Percentiles rank a stretch among this genome's conserved stretches.
Conservation (phyloP, 2,888 invertebrate species). For the Hyposoter didymator region DNA sequence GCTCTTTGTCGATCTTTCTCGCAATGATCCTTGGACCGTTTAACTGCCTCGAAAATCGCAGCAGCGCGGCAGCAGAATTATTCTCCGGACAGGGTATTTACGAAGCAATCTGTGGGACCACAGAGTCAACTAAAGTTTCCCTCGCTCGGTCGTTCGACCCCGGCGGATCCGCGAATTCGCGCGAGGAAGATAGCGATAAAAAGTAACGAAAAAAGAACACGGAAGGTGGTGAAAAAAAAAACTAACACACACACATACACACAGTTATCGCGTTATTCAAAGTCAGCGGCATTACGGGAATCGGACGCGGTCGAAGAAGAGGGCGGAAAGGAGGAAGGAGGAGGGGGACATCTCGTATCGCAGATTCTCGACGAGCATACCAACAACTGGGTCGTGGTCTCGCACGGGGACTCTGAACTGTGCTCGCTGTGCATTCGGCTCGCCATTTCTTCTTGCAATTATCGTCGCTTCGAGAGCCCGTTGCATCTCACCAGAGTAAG, state of each 20-base stretch:
- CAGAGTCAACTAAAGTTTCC: slow-evolving; percentile 30
- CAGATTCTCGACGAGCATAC: slow-evolving; percentile 59
- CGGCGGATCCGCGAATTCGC: not conserved
- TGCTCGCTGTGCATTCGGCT: slow-evolving; percentile 58
- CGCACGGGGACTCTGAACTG: slow-evolving; percentile 52
- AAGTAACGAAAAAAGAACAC: not conserved
- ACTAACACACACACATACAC: not conserved
- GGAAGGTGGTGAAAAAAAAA: not conserved
- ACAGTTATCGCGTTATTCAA: slow-evolving; percentile 57
- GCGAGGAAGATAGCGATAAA: slow-evolving; percentile 3
- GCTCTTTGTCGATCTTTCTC: slow-evolving; percentile 4
- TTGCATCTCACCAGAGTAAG: slow-evolving; percentile 29
- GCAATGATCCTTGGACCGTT: slow-evolving; percentile 24
- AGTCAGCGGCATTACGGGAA: slow-evolving; percentile 49
- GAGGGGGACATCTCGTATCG: slow-evolving; percentile 46
- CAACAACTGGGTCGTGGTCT: slow-evolving; percentile 68
- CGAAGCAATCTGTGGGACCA: slow-evolving; percentile 42
- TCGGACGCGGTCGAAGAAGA: not conserved
- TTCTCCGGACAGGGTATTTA: slow-evolving; percentile 21
- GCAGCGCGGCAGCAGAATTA: slow-evolving; percentile 11
- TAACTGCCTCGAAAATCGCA: slow-evolving; percentile 38
- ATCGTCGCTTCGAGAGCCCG: slow-evolving; percentile 56
- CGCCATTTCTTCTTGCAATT: slow-evolving; percentile 67
- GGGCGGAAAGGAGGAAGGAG: slow-evolving; percentile 17
- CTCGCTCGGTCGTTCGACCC: slow-evolving; percentile 1